Evolutionary conservation across 2,797 vertebrate genomes (phyloP).

Genomic region (Halcyon smyrnensis): DNA sequence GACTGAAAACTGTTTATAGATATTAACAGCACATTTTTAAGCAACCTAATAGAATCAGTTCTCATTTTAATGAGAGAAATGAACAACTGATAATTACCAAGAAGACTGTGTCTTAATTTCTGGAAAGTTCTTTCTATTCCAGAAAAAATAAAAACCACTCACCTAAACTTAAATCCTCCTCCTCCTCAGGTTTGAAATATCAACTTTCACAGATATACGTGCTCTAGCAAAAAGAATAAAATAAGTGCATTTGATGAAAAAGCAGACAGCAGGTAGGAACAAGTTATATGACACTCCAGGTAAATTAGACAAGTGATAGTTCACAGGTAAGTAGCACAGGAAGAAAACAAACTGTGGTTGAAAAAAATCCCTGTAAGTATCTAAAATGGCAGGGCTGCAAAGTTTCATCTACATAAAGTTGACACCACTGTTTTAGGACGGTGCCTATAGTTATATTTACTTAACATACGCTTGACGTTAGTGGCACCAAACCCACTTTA

Average conservation of each 20-base stretch:
- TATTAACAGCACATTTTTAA: neutral
- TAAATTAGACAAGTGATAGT: neutral
- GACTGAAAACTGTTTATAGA: neutral
- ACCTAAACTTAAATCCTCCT: neutral
- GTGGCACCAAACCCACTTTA: neutral
- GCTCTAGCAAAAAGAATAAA: neutral
- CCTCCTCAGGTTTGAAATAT: neutral
- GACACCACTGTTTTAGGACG: neutral
- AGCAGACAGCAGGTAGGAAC: neutral
- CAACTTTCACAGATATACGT: neutral
- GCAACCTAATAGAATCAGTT: neutral
- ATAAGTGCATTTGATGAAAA: neutral
- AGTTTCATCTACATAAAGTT: neutral
- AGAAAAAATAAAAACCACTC: neutral
- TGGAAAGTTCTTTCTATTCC: neutral
- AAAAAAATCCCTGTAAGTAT: neutral
- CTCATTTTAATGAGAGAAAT: neutral
- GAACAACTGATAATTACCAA: neutral
- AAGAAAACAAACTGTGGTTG: neutral
- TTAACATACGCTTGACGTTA: neutral
- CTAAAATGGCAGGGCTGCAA: neutral
- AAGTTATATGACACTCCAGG: neutral
- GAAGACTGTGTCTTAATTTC: neutral
- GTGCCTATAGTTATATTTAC: neutral
- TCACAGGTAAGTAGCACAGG: neutral